These are phyloP conservation scores for Apodemia zela DNA, from an alignment of 2,888 invertebrate genomes.

Conservation along the genomic window DNA sequence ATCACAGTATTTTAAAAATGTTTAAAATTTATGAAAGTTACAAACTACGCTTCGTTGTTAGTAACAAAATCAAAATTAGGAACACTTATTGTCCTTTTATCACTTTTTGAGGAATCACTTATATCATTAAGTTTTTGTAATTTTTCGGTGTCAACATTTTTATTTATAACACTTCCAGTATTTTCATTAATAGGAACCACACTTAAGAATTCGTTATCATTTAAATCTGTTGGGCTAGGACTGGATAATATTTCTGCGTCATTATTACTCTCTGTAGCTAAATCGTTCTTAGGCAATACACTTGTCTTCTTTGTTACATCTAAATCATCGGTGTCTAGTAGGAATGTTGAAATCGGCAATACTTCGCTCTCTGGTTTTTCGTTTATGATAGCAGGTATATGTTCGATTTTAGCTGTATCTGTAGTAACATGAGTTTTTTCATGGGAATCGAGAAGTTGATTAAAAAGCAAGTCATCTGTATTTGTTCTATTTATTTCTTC, in stretches of 20 bases:
- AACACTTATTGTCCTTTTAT: conserved; percentile 65
- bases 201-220: conserved; percentile 52
- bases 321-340: conserved; percentile 68
- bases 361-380: conserved; percentile 31
- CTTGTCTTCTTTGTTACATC: conserved; percentile 39
- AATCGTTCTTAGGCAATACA: conserved; percentile 31
- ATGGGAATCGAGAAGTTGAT: background rate
- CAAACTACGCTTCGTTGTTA: conserved; percentile 59
- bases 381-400: conserved; percentile 15
- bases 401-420: conserved; percentile 9
- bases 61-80: conserved; percentile 56
- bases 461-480: background rate
- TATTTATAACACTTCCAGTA: conserved; percentile 45
- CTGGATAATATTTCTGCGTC: conserved; percentile 22
- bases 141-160: conserved; percentile 51
- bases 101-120: conserved; percentile 72
- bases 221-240: conserved; percentile 29
- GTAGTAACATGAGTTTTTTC: background rate
- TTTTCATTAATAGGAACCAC: conserved; percentile 60
- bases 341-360: conserved; percentile 54
- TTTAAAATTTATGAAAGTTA: conserved; percentile 46
- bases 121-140: conserved; percentile 63
- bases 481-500: background rate
- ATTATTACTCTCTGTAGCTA: conserved; percentile 33
- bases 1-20: conserved; percentile 65